These are phyloP conservation scores for Galeopsomyia nigrocyanea DNA, from an alignment of 2,888 invertebrate species.

Conservation along the genomic window DNA sequence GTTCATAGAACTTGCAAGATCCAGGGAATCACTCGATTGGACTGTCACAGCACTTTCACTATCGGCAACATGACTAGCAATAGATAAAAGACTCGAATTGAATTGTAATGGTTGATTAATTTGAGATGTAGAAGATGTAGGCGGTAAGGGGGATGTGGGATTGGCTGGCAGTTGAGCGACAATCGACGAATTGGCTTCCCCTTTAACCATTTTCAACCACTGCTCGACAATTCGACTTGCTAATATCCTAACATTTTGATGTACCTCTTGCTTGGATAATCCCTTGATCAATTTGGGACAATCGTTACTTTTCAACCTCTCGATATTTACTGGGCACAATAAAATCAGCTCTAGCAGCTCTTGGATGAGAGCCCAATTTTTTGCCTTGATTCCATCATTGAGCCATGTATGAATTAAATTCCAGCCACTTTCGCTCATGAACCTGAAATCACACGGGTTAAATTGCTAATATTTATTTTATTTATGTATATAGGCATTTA, in stretches of 20 bases:
- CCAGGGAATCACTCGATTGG: conserved; percentile 55
- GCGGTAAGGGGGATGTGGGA: conserved; percentile 55
- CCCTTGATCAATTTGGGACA: conserved; percentile 93
- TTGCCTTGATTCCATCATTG: conserved; percentile 85
- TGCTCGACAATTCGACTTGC: conserved; percentile 88
- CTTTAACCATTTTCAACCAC: conserved; percentile 92
- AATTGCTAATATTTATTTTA: background rate
- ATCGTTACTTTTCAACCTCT: conserved; percentile 90
- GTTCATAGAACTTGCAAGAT: conserved; percentile 44
- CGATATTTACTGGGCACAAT: conserved; percentile 91
- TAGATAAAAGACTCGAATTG: conserved; percentile 35
- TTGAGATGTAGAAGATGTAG: conserved; percentile 35
- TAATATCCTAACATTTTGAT: conserved; percentile 82
- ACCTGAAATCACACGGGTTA: conserved; percentile 69
- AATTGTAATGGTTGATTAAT: conserved; percentile 33
- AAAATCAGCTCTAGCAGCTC: conserved; percentile 89
- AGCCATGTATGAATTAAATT: conserved; percentile 91
- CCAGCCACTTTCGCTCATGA: conserved; percentile 95
- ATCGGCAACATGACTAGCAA: conserved; percentile 43
- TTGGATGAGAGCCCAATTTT: conserved; percentile 89
- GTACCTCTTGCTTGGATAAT: conserved; percentile 84
- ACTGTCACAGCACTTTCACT: conserved; percentile 49
- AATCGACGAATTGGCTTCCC: conserved; percentile 72
- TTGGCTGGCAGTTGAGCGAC: conserved; percentile 59
- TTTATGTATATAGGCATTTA: no score